phyloP scores from a whole-genome alignment of 2,888 invertebrate species.

The Limnephilus lunatus region DNA sequence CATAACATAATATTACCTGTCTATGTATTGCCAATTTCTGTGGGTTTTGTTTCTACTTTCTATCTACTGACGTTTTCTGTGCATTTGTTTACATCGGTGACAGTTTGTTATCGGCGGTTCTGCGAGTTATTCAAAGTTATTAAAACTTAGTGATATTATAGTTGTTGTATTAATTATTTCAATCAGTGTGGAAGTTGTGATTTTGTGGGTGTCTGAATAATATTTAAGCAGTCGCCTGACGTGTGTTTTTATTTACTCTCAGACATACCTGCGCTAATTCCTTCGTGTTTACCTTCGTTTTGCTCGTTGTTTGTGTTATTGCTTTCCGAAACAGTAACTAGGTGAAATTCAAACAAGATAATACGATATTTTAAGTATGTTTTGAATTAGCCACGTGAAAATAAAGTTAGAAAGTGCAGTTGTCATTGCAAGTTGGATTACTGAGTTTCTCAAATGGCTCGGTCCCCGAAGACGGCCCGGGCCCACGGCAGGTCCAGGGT shows the following conservation, averaged over 20 bases:
- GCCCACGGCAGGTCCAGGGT: constrained; percentile 56
- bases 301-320: neutral
- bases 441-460: constrained; percentile 51
- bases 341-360: neutral
- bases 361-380: neutral
- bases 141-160: constrained; percentile 4
- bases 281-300: constrained; percentile 12
- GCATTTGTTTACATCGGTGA: constrained; percentile 53
- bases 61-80: neutral
- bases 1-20: neutral
- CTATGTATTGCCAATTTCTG: neutral
- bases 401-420: neutral
- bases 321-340: neutral
- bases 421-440: neutral
- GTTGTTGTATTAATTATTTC: neutral
- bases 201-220: neutral
- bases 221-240: neutral
- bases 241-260: neutral
- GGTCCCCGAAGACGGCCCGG: constrained; percentile 57
- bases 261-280: neutral
- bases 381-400: neutral
- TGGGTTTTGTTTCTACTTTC: neutral
- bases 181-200: neutral
- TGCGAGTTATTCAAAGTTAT: constrained; percentile 28
- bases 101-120: constrained; percentile 24